Evolutionary conservation across 1,140 invertebrate genomes (phyloP).

Genomic region (Scaptomyza montana): DNA sequence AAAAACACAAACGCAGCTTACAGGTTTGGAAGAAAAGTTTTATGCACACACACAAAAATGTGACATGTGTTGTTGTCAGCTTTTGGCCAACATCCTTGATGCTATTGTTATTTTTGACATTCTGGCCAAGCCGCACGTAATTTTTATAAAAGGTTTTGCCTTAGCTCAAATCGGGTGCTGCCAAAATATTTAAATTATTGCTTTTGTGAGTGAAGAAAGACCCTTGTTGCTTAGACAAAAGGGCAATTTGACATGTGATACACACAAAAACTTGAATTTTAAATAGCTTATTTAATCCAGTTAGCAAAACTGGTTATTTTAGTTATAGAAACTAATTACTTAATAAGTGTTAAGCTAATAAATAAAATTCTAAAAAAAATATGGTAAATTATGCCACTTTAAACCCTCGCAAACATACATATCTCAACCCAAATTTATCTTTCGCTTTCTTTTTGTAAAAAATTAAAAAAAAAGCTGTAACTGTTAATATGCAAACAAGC

Average conservation of each 20-base stretch:
- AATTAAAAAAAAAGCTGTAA: background rate
- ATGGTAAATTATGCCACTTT: too few relatives aligned
- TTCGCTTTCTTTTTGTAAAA: too few relatives aligned
- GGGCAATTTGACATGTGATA: conserved; percentile 21
- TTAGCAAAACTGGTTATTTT: background rate
- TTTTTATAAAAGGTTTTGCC: conserved; percentile 19
- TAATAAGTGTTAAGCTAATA: background rate
- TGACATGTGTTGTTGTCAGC: conserved; percentile 76
- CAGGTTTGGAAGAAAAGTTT: conserved; percentile 69
- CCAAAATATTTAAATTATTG: conserved; percentile 53
- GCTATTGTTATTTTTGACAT: conserved; percentile 36
- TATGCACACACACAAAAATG: conserved; percentile 56
- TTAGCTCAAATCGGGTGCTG: conserved; percentile 2
- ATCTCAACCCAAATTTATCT: too few relatives aligned
- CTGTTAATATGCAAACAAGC: background rate
- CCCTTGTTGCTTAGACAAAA: conserved; percentile 23
- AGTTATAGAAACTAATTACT: background rate
- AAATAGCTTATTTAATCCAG: conserved; percentile 31
- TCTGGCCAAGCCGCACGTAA: conserved; percentile 23
- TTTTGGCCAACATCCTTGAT: conserved; percentile 34
- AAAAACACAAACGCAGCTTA: conserved; percentile 52
- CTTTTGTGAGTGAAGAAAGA: conserved; percentile 28
- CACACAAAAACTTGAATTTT: conserved; percentile 29
- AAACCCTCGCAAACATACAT: too few relatives aligned
- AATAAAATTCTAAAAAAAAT: too few relatives aligned